Conservation (phyloP, 2,888 invertebrate genomes). For the Barypeithes pellucidus region DNA sequence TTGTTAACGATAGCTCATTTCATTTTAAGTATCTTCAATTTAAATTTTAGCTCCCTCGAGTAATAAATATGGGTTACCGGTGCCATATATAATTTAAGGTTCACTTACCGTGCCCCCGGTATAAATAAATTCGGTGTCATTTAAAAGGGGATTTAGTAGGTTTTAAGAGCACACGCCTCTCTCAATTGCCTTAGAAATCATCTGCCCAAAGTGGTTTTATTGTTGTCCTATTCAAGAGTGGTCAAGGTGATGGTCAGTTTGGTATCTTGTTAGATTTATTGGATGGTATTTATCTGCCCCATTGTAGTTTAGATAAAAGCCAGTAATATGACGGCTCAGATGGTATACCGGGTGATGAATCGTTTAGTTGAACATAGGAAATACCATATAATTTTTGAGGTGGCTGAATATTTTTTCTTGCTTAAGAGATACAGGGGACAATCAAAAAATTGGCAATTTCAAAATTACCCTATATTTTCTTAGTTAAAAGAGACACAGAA, state of each 20-base stretch:
- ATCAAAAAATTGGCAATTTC: too few species aligned
- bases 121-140: slow-evolving; percentile 44
- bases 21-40: background rate
- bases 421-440: too few species aligned
- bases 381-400: too few species aligned
- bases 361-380: too few species aligned
- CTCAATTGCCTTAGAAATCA: slow-evolving; percentile 52
- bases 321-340: background rate
- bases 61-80: slow-evolving; percentile 28
- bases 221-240: slow-evolving; percentile 43
- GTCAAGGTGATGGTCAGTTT: slow-evolving; percentile 51
- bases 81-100: slow-evolving; percentile 48
- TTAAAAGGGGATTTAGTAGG: slow-evolving; percentile 40
- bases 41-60: background rate
- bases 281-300: slow-evolving; percentile 51
- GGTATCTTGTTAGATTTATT: slow-evolving; percentile 53
- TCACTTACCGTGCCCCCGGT: slow-evolving; percentile 47
- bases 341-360: too few species aligned
- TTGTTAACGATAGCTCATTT: too few species aligned
- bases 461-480: too few species aligned
- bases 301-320: slow-evolving; percentile 32
- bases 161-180: slow-evolving; percentile 51
- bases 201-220: slow-evolving; percentile 56
- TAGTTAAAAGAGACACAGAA: too few species aligned
- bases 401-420: too few species aligned